A percentile compares a stretch with the other conserved stretches of the same genome.
Conservation (phyloP, 37 sponge, comb jelly and placozoan genomes). For the Cladorhizidae sp. region DNA sequence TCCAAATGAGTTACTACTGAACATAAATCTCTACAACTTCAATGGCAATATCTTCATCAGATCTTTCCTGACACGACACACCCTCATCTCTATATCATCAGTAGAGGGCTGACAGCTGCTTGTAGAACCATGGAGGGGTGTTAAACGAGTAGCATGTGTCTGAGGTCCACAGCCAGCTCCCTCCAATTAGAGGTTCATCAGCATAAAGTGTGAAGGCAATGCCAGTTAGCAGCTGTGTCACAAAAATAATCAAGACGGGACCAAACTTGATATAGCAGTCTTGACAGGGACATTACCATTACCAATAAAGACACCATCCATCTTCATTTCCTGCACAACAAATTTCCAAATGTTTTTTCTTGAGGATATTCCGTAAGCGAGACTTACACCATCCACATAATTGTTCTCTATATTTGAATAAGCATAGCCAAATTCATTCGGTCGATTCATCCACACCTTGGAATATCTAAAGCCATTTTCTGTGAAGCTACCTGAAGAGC, state of each 20-base stretch:
- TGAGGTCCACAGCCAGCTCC: constrained; percentile 37
- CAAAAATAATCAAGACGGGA: constrained; percentile 40
- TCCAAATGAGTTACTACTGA: too few species aligned
- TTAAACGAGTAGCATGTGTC: constrained; percentile 39
- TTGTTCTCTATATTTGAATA: not conserved
- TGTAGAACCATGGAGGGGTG: constrained; percentile 59
- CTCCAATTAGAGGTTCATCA: constrained; percentile 54
- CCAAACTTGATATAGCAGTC: not conserved
- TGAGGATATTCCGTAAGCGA: not conserved
- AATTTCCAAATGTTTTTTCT: constrained; percentile 1
- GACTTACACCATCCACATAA: constrained; percentile 24
- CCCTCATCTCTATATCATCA: constrained; percentile 53
- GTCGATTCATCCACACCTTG: not conserved
- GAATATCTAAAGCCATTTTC: not conserved
- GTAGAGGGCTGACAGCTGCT: constrained; percentile 9
- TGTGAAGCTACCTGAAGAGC: not conserved
- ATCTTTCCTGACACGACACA: constrained; percentile 24
- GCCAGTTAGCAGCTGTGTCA: constrained; percentile 28
- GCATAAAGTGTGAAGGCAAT: too few species aligned
- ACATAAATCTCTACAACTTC: constrained; percentile 26
- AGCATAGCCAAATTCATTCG: not conserved
- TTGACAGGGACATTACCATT: not conserved
- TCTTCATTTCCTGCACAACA: not conserved
- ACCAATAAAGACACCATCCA: not conserved
- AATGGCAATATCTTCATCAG: not conserved